Evolutionary conservation across 2,113 vertebrate species (phyloP).

Genomic region (Nansenia antarctica): DNA sequence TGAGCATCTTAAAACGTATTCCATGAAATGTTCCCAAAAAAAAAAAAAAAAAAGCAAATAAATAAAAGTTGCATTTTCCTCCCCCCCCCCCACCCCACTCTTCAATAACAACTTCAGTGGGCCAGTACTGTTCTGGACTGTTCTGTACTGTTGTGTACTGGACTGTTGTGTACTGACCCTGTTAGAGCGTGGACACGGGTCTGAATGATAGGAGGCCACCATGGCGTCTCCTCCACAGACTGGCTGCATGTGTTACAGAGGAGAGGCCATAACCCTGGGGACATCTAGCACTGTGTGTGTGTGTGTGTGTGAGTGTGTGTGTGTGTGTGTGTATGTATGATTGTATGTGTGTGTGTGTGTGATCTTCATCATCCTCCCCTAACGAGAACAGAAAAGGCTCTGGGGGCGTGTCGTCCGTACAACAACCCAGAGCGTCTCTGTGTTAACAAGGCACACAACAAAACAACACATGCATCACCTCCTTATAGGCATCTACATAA

Average conservation of each 20-base stretch:
- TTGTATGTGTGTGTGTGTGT: constrained; percentile 1
- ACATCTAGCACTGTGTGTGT: constrained; percentile 31
- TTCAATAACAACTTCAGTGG: constrained; percentile 28
- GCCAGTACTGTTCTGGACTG: no score
- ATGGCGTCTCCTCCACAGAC: no score
- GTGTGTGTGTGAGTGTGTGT: background rate
- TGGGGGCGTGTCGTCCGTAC: background rate
- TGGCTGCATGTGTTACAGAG: no score
- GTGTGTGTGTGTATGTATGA: background rate
- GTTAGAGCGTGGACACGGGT: no score
- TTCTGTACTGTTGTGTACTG: no score
- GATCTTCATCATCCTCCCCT: background rate
- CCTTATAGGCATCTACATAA: no score
- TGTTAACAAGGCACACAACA: constrained; percentile 16
- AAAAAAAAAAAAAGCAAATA: constrained; percentile 59
- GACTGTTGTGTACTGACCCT: no score
- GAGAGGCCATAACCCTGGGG: constrained; percentile 15
- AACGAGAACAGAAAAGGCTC: background rate
- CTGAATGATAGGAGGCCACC: background rate
- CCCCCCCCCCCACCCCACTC: constrained; percentile 28
- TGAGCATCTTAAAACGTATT: constrained; percentile 30
- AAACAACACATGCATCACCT: background rate
- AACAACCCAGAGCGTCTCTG: background rate
- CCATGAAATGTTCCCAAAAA: constrained; percentile 58
- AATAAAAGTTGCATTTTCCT: constrained; percentile 44